Evolutionary conservation across 2,888 invertebrate species (phyloP).

Genomic region (Drosophila formosana): DNA sequence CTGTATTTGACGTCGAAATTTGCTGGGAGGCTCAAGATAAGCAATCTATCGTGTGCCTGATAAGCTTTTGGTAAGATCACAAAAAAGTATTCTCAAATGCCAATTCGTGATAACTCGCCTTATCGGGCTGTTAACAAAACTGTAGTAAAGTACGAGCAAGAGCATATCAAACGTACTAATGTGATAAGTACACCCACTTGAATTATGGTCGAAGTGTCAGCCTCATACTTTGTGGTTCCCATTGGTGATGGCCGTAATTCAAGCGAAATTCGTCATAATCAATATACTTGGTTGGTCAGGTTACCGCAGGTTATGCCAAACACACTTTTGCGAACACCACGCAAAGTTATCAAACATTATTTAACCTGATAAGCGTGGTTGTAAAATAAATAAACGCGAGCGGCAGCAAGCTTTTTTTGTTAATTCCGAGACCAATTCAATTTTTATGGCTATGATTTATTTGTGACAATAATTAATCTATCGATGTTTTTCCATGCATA

Average conservation of each 20-base stretch:
- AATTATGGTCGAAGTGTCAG: not conserved
- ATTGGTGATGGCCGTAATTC: not conserved
- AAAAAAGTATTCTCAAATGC: not conserved
- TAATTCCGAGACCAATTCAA: not conserved
- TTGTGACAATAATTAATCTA: too few species aligned
- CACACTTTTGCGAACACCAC: not conserved
- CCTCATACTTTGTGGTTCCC: slow-evolving; percentile 2
- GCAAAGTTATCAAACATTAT: not conserved
- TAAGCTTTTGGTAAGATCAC: slow-evolving; percentile 22
- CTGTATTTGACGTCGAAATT: slow-evolving; percentile 14
- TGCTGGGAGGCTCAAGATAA: slow-evolving; percentile 27
- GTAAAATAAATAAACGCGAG: not conserved
- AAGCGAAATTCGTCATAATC: not conserved
- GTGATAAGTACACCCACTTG: not conserved
- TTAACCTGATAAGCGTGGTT: too few species aligned
- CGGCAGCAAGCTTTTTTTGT: not conserved
- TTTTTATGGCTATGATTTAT: too few species aligned
- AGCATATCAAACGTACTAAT: not conserved
- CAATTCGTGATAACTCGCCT: slow-evolving; percentile 27
- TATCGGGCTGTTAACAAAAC: slow-evolving; percentile 8
- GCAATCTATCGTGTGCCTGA: slow-evolving; percentile 26
- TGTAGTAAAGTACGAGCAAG: not conserved
- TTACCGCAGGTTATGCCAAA: slow-evolving; percentile 18
- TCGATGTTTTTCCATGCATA: too few species aligned
- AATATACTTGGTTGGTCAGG: not conserved